Evolutionary conservation across 2,888 invertebrate genomes (phyloP), one percentile per base, ranked within the genome.

Genomic region (Folsomia manolachei): DNA sequence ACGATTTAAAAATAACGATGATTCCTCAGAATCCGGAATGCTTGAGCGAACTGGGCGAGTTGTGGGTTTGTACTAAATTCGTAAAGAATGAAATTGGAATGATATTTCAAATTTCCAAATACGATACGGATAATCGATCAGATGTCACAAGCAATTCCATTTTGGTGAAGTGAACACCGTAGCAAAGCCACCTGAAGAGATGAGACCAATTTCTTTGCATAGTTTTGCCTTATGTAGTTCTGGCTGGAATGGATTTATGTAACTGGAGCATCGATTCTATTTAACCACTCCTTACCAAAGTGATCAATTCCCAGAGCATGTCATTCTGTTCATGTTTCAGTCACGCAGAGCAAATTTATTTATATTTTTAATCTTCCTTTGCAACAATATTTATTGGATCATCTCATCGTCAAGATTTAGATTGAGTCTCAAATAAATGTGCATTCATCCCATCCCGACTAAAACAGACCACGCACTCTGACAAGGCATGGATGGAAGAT

Each of bases 311-410:
- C n/a, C n/a, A n/a, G n/a, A n/a, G 39, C 14, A 39, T 14, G 4
- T 39, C 39, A 9, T 39, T 14, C 7, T 39, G 7, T 39, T 39
- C 39, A 39, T 39, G 7, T 39, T 39, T 4, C 18, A 56, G 56
- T 56, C 56, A 56, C 21, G 56, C 56, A 56, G 56, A 56, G 56
- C 56, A 56, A 56, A 56, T 56, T 56, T 56, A 56, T 56, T 56
- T 56, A 56, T 56, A 56, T 56, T 19, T n/a, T 19, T 56, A 56
- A 56, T 56, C 56, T 56, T n/a, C n/a, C n/a, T n/a, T n/a, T 56
- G 56, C 56, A 56, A 56, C 56, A 56, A 56, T 56, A 56, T 56
- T 56, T 56, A 56, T 56, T 56, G 19, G 56, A 19, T 56, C 56
- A 56, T 56, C 21, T 39, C 39, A 39, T 39, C 4, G 39, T 39